These are phyloP conservation scores for Peromyscus nudipes DNA, from an alignment of 2,797 vertebrate genomes.

Conservation along the genomic window DNA sequence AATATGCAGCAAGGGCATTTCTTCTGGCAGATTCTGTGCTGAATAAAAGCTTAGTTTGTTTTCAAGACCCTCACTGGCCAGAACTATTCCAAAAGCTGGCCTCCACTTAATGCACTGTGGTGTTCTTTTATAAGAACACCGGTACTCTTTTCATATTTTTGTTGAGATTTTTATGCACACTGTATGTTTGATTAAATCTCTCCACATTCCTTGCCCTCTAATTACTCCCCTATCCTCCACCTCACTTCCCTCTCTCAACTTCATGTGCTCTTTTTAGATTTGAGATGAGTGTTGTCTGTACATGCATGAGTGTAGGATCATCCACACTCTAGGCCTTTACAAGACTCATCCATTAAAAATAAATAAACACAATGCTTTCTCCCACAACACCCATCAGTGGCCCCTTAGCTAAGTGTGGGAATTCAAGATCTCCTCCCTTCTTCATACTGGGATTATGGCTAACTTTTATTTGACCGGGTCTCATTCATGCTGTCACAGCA, in stretches of 20 bases:
- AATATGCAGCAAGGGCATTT: conserved; percentile 61
- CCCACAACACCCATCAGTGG: neutral
- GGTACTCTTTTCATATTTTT: neutral
- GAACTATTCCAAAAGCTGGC: neutral
- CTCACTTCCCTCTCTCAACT: neutral
- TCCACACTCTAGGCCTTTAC: neutral
- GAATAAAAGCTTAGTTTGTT: conserved; percentile 52
- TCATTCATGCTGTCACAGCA: neutral
- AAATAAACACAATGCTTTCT: neutral
- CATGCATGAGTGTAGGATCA: too few species aligned
- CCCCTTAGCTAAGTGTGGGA: neutral
- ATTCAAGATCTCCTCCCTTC: neutral
- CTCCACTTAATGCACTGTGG: neutral
- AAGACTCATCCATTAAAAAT: neutral
- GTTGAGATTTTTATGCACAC: neutral
- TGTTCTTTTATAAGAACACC: neutral
- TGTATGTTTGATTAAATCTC: neutral
- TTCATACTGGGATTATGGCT: neutral
- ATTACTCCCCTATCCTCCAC: too few species aligned
- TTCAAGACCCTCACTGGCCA: neutral
- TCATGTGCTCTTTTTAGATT: neutral
- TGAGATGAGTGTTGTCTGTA: neutral
- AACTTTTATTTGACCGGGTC: neutral
- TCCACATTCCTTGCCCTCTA: too few species aligned
- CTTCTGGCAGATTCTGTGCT: conserved; percentile 25